Percentiles rank a stretch among this genome's conserved stretches.
These are phyloP conservation scores for Hydrophis major DNA, from an alignment of 2,797 vertebrate genomes.

Conservation along the genomic window DNA sequence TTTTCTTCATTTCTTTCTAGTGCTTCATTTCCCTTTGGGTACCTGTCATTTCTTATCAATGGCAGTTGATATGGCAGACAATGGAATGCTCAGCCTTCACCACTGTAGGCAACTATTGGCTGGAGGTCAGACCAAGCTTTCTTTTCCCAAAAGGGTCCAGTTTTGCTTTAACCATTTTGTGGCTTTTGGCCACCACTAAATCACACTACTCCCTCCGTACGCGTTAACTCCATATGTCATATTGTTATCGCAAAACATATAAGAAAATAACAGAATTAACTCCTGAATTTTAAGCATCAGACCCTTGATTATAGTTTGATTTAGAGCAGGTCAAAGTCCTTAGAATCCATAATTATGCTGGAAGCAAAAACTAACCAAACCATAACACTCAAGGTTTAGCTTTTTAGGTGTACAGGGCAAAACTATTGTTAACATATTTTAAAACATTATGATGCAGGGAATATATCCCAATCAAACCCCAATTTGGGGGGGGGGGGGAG, in stretches of 20 bases:
- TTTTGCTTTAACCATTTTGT: neutral
- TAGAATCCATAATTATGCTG: neutral
- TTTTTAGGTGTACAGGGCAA: neutral
- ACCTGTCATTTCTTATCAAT: conserved; percentile 30
- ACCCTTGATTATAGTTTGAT: no score
- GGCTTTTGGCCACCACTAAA: neutral
- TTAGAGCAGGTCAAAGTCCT: neutral
- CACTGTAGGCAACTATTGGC: neutral
- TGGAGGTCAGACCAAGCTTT: neutral
- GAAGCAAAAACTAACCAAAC: neutral
- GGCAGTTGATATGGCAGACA: conserved; percentile 11
- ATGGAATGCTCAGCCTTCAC: neutral
- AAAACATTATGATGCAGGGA: neutral
- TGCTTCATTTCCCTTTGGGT: conserved; percentile 3
- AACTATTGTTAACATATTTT: neutral
- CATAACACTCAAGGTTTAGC: neutral
- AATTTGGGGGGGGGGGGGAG: no score
- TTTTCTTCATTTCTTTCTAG: conserved; percentile 21
- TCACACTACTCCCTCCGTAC: no score
- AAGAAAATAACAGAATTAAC: neutral
- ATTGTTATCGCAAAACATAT: neutral
- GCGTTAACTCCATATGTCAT: accelerated
- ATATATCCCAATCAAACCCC: neutral
- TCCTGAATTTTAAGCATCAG: neutral
- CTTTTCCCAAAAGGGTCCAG: neutral